Base-by-base conservation (phyloP, 2,888 invertebrate genomes). In the Callosobruchus maculatus region DNA sequence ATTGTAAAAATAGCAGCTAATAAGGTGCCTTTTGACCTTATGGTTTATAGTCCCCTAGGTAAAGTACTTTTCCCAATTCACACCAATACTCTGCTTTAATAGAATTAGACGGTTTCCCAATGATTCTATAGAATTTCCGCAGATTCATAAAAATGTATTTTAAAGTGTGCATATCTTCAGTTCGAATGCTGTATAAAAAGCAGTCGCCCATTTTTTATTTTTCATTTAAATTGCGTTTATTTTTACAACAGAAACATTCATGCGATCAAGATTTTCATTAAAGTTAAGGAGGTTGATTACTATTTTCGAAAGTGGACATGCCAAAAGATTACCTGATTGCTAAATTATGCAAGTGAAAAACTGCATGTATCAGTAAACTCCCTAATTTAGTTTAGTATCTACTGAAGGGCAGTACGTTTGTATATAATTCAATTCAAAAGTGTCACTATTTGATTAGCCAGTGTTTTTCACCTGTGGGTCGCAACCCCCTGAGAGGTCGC, bases 81-180 rank as follows among this genome's bases (percentile, higher is more conserved):
- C 49, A 73, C 75, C 75, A 77, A 78, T 78, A 78, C 77, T 77
- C 78, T 71, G 77, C 77, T 77, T 78, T 74, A 74, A 75, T 73
- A 74, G 74, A 49, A 13, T 71, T 31, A 22, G 71, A 22, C 70
- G 20, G 26, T 70, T 22, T 69, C 31, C 49, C 49, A 49, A 49
- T 49, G 13, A 49, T 49, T 49, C 49, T 49, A 49, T 49, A 49
- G 49, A 49, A 49, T 49, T 49, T 18, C 49, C 49, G 18, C 49
- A 49, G 49, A 49, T 49, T 49, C 7, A 13, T 18, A 13, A 49
- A 7, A 49, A 49, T 49, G 21, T 67, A 71, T 70, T 70, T n/a
- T 70, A 71, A 70, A 70, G 70, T 73, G 74, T 73, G 76, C 74
- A 74, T 76, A 76, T 74, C 71, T 72, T 72, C 66, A 68, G 68